These are phyloP conservation scores for Drosophila koepferae DNA, from an alignment of 2,888 invertebrate genomes.

Conservation along the genomic window DNA sequence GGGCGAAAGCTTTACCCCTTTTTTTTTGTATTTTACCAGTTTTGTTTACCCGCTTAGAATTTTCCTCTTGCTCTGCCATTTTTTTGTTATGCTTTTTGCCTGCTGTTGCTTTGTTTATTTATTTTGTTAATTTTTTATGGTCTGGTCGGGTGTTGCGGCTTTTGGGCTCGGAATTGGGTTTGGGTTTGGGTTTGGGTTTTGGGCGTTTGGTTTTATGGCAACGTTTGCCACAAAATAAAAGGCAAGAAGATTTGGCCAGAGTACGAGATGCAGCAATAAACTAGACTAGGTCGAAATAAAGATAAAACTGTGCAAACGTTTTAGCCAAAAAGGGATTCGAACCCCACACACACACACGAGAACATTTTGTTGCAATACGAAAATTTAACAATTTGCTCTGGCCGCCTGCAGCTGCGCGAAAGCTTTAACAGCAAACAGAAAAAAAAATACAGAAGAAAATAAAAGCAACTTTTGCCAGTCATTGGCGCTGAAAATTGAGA, in stretches of 20 bases:
- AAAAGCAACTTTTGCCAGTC: conserved; percentile 67
- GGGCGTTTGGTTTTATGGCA: conserved; percentile 63
- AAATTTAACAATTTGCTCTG: conserved; percentile 47
- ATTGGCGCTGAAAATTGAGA: conserved; percentile 75
- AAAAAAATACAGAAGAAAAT: conserved; percentile 22
- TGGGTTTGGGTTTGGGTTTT: neutral
- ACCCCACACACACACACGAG: neutral
- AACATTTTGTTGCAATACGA: conserved; percentile 23
- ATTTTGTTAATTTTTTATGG: conserved; percentile 78
- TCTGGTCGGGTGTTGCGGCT: conserved; percentile 55
- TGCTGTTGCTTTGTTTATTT: conserved; percentile 47
- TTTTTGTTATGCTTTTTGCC: neutral
- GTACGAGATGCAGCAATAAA: conserved; percentile 64
- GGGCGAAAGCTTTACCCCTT: conserved; percentile 52
- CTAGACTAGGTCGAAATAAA: conserved; percentile 80
- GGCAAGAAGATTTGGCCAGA: conserved; percentile 63
- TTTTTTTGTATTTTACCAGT: conserved; percentile 44
- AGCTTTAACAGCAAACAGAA: conserved; percentile 35
- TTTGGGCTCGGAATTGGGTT: conserved; percentile 31
- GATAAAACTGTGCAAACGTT: conserved; percentile 70
- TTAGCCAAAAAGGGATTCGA: conserved; percentile 33
- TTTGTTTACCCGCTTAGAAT: conserved; percentile 63
- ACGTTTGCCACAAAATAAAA: conserved; percentile 79
- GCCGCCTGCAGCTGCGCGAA: conserved; percentile 44
- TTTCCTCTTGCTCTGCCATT: conserved; percentile 47